Conservation (phyloP, 2,888 invertebrate genomes). For the Archips crataeganus region DNA sequence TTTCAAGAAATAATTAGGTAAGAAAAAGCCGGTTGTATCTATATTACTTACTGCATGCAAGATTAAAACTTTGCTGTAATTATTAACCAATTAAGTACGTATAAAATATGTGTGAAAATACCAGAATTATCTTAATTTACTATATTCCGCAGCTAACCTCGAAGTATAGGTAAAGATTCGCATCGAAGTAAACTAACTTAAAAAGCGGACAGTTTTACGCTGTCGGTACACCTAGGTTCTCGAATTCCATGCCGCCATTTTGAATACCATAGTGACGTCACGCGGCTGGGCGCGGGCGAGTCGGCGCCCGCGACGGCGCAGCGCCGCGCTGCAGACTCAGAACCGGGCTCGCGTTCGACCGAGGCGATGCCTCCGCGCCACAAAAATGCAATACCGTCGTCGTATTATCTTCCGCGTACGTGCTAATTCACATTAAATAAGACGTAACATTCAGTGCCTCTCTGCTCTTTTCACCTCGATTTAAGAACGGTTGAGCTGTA, state of each 20-base stretch:
- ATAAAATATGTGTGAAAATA: background rate
- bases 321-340: constrained; percentile 76
- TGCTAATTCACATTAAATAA: constrained; percentile 64
- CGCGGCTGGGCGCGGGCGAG: constrained; percentile 77
- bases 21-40: too few species aligned
- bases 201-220: constrained; percentile 29
- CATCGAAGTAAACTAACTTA: background rate
- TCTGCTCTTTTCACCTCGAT: constrained; percentile 71
- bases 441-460: constrained; percentile 66
- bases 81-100: too few species aligned
- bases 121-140: background rate
- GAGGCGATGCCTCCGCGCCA: constrained; percentile 76
- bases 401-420: constrained; percentile 73
- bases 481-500: constrained; percentile 79
- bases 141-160: background rate
- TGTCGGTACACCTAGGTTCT: constrained; percentile 76
- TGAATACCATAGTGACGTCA: constrained; percentile 84
- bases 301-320: constrained; percentile 75
- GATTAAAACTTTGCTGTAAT: too few species aligned
- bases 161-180: background rate
- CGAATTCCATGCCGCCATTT: constrained; percentile 83
- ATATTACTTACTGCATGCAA: too few species aligned
- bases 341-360: constrained; percentile 75
- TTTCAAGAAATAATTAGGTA: too few species aligned
- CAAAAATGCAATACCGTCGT: constrained; percentile 79